These are phyloP conservation scores for Eueremaeus valkanovi DNA, from an alignment of 2,888 invertebrate genomes.

Conservation along the genomic window DNA sequence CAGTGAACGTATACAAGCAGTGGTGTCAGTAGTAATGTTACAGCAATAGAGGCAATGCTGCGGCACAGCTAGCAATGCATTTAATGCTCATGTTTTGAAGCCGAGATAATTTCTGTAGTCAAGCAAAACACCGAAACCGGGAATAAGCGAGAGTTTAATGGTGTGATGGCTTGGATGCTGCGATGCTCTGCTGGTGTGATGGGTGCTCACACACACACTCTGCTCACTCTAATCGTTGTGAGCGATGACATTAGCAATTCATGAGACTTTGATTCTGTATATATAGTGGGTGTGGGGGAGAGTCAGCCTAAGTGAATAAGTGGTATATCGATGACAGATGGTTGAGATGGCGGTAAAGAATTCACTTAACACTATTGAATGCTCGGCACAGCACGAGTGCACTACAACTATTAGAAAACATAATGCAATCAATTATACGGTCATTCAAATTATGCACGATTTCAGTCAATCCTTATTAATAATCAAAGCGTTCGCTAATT, in stretches of 20 bases:
- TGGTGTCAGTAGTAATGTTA: too few species aligned
- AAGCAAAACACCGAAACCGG: conserved; percentile 6
- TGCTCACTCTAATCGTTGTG: conserved; percentile 20
- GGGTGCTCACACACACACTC: too few species aligned
- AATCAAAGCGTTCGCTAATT: conserved; percentile 1
- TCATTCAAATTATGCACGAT: background rate
- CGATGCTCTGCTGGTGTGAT: conserved; percentile 1
- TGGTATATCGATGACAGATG: conserved; percentile 26
- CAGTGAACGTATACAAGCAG: too few species aligned
- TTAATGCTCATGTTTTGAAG: conserved; percentile 14
- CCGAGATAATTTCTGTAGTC: conserved; percentile 26
- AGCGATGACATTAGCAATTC: conserved; percentile 38
- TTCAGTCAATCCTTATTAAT: background rate
- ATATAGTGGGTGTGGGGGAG: conserved; percentile 22
- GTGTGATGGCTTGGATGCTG: too few species aligned
- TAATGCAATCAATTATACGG: background rate
- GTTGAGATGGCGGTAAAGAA: background rate
- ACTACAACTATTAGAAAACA: background rate
- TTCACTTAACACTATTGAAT: conserved; percentile 23
- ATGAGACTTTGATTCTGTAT: conserved; percentile 35
- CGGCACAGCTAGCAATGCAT: background rate
- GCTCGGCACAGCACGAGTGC: background rate
- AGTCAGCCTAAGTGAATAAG: conserved; percentile 3
- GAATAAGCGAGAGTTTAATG: conserved; percentile 3
- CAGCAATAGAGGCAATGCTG: too few species aligned